Evolutionary conservation across 2,797 vertebrate genomes (phyloP), one percentile per base, ranked within the genome.

Genomic region (Poeciliopsis turneri): DNA sequence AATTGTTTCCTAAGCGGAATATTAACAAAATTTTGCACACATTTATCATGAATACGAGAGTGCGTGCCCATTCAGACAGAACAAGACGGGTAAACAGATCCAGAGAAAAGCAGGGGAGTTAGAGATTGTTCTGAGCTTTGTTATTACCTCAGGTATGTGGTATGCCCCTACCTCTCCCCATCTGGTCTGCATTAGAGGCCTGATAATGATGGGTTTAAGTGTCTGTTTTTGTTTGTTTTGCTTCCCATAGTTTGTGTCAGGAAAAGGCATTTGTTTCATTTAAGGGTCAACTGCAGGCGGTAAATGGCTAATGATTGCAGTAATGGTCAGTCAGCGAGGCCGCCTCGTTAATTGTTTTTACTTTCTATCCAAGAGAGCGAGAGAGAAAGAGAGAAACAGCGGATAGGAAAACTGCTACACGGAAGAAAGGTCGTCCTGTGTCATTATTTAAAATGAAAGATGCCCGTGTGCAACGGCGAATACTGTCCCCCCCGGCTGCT

Each of bases 121-220:
- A 93, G 77, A 89, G 91, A 94, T 90, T 87, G 89, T 92, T 94
- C 89, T 71, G 87, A 87, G 82, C 82, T 85, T 90, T 88, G 92
- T 90, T 95, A 96, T 98, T 97, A 97, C 96, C 95, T 97, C 97
- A 97, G 93, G 95, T 95, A 96, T 93, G 91, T 96, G 97, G 97
- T 97, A 98, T 97, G 97, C 93, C 87, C 88, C 81, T 86, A 87
- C 91, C 88, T 82, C 90, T 87, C 82, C 55, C 93, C 97, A 98
- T 97, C 97, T 98, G 97, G 95, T 97, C 96, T 94, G 81, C 93
- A 97, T 98, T 98, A 97, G 94, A 92, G 92, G 90, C 86, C 93
- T 95, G 96, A 97, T 95, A 94, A 95, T 95, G 95, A 95, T 94
- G 95, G 88, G 92, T 95, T 96, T 95, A 95, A 96, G 95, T 95